Base-by-base conservation (phyloP, 2,888 invertebrate species). In the Plusia festucae region DNA sequence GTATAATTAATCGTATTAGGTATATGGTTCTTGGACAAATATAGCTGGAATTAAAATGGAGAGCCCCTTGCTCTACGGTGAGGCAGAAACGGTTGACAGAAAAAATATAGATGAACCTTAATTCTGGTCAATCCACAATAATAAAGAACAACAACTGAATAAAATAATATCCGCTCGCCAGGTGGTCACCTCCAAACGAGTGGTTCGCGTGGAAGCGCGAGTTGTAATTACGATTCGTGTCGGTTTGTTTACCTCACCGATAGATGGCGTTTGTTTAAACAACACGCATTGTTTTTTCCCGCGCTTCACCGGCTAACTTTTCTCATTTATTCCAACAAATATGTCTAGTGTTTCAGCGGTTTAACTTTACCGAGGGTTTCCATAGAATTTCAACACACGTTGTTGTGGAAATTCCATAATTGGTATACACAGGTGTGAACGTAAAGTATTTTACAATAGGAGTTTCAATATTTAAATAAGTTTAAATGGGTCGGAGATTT, bases 281-380 rank as follows among this genome's bases (percentile, higher is more conserved):
- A 79, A 71, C 75, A 76, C 78, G 83, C 80, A 83, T 87, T 88
- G 86, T 88, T 86, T 85, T 85, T 85, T 75, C 75, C 65, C 76
- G 70, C 58, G 65, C 73, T 70, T 68, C 65, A 65, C 63, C 67
- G 65, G 59, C 61, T 54, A 89, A 90, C 82, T 90, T 90, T 88
- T 82, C 85, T 85, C 85, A 88, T 89, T 89, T 87, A 85, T 83
- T 81, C 61, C 77, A 80, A 85, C 84, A 87, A 87, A 84, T 82
- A 83, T 82, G 82, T 82, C 70, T 82, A 79, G 78, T 79, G 80
- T 81, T 79, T 74, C 74, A 75, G 74, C 70, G 77, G 79, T 80
- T 76, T 77, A 83, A 82, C 78, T 82, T 81, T 63, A 59, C 58
- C 67, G 68, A 59, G 71, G 66, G 68, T 62, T 70, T 73, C 40